A percentile compares a stretch with the other conserved stretches of the same genome.
These are phyloP conservation scores for Gobionotothen gibberifrons DNA, from an alignment of 2,797 vertebrate species.

Conservation along the genomic window DNA sequence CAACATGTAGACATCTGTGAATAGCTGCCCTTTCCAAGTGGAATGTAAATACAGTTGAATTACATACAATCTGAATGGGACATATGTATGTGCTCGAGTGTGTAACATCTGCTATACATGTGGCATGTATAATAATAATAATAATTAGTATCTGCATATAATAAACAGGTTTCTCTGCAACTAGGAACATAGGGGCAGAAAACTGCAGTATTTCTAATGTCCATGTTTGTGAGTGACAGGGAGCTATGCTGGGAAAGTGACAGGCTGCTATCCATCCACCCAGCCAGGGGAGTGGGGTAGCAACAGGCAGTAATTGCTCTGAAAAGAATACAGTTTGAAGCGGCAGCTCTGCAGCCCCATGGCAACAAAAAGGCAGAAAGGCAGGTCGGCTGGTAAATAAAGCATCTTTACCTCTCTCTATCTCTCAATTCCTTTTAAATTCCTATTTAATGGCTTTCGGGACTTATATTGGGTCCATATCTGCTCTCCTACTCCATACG, in stretches of 20 bases:
- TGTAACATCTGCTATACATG: not conserved
- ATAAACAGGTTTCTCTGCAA: not conserved
- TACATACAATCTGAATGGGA: not conserved
- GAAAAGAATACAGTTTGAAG: conserved; percentile 60
- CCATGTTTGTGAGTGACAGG: not conserved
- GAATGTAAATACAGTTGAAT: not conserved
- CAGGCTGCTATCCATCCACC: conserved; percentile 15
- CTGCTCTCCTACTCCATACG: conserved; percentile 13
- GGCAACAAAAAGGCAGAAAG: conserved; percentile 43
- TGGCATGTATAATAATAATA: not conserved
- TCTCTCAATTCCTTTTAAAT: conserved; percentile 33
- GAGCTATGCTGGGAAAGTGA: conserved; percentile 23
- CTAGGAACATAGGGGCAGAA: not conserved
- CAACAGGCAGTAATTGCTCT: conserved; percentile 62
- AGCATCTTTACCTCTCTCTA: not conserved
- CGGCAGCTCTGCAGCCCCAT: conserved; percentile 36
- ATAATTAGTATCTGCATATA: not conserved
- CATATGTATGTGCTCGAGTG: not conserved
- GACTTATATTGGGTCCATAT: conserved; percentile 26
- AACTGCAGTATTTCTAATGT: not conserved
- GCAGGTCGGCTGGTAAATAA: conserved; percentile 11
- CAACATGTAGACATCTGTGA: not conserved
- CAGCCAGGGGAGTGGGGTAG: conserved; percentile 4
- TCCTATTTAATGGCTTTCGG: conserved; percentile 47
- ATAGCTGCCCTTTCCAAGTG: not conserved